Percentiles rank a stretch among this genome's conserved stretches.
Evolutionary conservation across 1,140 invertebrate species (phyloP).

Genomic region (Achatina immaculata): DNA sequence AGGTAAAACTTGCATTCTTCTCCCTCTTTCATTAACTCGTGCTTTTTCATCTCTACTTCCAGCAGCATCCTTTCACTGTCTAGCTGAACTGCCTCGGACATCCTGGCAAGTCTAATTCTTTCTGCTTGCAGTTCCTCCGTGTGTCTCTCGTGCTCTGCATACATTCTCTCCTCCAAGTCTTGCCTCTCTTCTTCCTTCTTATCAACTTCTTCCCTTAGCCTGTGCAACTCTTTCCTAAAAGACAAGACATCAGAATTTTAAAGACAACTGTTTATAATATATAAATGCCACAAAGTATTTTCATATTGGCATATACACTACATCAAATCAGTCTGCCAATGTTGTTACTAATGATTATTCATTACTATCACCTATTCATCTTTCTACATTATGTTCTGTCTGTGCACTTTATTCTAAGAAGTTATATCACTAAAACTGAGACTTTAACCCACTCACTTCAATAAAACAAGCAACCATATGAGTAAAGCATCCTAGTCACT

Average conservation of each 20-base stretch:
- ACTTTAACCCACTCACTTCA: too few relatives aligned
- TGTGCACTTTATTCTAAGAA: too few relatives aligned
- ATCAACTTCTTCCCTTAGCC: constrained; percentile 51
- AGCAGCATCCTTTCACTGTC: constrained; percentile 48
- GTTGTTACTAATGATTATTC: too few relatives aligned
- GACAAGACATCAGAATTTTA: constrained; percentile 7
- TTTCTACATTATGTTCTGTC: too few relatives aligned
- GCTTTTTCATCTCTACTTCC: constrained; percentile 49
- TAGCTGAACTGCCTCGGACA: constrained; percentile 48
- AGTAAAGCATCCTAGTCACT: too few relatives aligned
- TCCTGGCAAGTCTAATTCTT: constrained; percentile 42
- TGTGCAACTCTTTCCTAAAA: constrained; percentile 58
- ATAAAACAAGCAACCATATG: too few relatives aligned
- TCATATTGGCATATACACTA: background rate
- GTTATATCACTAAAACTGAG: too few relatives aligned
- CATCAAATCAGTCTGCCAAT: too few relatives aligned
- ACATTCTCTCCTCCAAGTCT: constrained; percentile 61
- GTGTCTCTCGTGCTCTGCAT: constrained; percentile 53
- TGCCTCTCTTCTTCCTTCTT: constrained; percentile 52
- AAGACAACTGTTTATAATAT: background rate
- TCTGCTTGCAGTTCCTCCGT: constrained; percentile 58
- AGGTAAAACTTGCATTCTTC: constrained; percentile 56
- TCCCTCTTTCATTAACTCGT: constrained; percentile 53
- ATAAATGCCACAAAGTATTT: too few relatives aligned
- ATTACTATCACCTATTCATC: too few relatives aligned